Conservation (phyloP, 2,888 invertebrate genomes). For the Strigamia maritima region DNA sequence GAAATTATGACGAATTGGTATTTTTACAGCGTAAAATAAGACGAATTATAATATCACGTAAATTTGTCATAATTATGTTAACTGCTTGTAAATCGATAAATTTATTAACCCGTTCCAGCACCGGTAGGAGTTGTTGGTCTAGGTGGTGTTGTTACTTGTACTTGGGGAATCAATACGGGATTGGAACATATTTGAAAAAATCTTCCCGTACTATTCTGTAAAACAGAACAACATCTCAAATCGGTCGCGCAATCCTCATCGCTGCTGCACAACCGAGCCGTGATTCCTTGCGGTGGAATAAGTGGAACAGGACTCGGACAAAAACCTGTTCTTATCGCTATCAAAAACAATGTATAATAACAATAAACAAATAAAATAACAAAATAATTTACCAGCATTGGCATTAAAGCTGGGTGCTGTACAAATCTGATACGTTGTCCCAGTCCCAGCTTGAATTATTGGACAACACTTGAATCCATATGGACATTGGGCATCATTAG, state of each 20-base stretch:
- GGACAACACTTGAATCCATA: slow-evolving; percentile 7
- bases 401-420: neutral
- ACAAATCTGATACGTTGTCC: neutral
- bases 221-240: neutral
- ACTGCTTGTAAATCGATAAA: no score
- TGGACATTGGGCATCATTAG: neutral
- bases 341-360: neutral
- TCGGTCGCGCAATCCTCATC: neutral
- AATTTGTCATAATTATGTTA: no score
- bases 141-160: neutral
- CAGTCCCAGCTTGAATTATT: neutral
- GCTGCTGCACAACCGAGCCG: neutral
- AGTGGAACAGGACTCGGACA: slow-evolving; percentile 1
- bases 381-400: neutral
- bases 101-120: neutral
- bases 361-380: neutral
- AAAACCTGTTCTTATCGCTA: neutral
- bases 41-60: no score
- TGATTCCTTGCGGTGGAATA: neutral
- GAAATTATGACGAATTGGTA: no score
- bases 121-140: neutral
- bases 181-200: slow-evolving; percentile 6
- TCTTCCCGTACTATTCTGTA: slow-evolving; percentile 26
- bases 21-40: no score
- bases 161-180: neutral